Base-by-base conservation (phyloP, 1,140 invertebrate species). In the Portunus trituberculatus region DNA sequence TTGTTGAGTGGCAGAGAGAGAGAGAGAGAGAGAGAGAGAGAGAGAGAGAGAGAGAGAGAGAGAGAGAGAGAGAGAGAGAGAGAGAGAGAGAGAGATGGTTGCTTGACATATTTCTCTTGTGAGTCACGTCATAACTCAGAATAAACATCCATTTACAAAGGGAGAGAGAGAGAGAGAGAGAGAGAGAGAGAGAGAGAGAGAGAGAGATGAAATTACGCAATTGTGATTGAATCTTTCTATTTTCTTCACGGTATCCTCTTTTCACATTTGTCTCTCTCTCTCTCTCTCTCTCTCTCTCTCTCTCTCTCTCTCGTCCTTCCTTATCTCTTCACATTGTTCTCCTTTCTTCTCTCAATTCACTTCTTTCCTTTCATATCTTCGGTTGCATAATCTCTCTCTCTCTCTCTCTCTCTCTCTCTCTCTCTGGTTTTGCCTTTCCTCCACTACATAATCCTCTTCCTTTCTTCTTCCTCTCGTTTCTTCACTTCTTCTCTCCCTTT, bases 11-110 rank as follows among this genome's bases (percentile, higher is more conserved):
- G 67, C 67, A 76, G 67, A 76, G 67, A 76, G 67, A 76, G 67
- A 76, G 67, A 76, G 67, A 76, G 67, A 76, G 67, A 76, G 67
- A 76, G 67, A 76, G 67, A 76, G 67, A 76, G 67, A 76, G 67
- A 76, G 67, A 76, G 67, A 76, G 67, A 76, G 67, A 76, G 67
- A 76, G 67, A 76, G 20, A 76, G 67, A 76, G 67, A 76, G 20
- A 76, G 67, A 76, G 67, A 76, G 20, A 76, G 67, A 76, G 67
- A 76, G 20, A 76, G 67, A 76, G 67, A 76, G 20, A 76, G 59
- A 76, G 59, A 76, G 59, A 76, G 59, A 76, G 59, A 76, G 59
- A 76, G 59, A 76, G 67, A 76, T 25, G n/a, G 67, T 76, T 76
- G 20, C 25, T 76, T 76, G 20, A 76, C 67, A 76, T 76, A n/a